Evolutionary conservation across 2,888 invertebrate genomes (phyloP).

Genomic region (Encarsia formosa): DNA sequence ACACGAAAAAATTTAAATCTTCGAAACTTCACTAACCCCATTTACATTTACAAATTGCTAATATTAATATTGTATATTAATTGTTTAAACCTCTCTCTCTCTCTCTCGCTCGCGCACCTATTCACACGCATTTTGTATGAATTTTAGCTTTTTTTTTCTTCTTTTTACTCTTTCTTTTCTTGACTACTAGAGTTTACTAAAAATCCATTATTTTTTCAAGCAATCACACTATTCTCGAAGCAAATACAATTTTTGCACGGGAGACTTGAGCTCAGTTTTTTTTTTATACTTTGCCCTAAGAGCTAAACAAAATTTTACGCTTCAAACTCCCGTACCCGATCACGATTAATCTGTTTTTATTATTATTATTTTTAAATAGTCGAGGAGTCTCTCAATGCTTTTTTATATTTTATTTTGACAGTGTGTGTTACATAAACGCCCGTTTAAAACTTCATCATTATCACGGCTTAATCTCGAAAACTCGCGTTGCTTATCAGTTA

Average conservation of each 20-base stretch:
- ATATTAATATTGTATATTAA: neutral
- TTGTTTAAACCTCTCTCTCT: no score
- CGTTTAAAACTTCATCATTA: conserved; percentile 32
- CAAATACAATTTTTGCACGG: conserved; percentile 27
- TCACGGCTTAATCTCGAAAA: conserved; percentile 48
- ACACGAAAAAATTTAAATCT: conserved; percentile 2
- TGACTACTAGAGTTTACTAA: neutral
- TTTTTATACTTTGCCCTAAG: conserved; percentile 34
- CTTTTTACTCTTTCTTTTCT: neutral
- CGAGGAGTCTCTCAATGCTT: conserved; percentile 38
- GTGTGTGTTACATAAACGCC: conserved; percentile 9
- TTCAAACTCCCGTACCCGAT: conserved; percentile 29
- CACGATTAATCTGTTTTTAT: conserved; percentile 19
- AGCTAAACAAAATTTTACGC: conserved; percentile 36
- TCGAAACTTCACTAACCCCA: conserved; percentile 2
- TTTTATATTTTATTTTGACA: conserved; percentile 7
- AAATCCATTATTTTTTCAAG: conserved; percentile 17
- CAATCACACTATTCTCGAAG: conserved; percentile 31
- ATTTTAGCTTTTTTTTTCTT: conserved; percentile 16
- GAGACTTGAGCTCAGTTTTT: conserved; percentile 29
- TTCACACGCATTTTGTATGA: conserved; percentile 16
- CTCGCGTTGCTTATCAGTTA: conserved; percentile 40
- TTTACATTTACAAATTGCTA: conserved; percentile 22
- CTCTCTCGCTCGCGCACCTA: neutral
- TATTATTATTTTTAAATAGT: conserved; percentile 41